These are phyloP conservation scores for Cetoscarus ocellatus DNA, from an alignment of 2,797 vertebrate genomes.

Conservation along the genomic window DNA sequence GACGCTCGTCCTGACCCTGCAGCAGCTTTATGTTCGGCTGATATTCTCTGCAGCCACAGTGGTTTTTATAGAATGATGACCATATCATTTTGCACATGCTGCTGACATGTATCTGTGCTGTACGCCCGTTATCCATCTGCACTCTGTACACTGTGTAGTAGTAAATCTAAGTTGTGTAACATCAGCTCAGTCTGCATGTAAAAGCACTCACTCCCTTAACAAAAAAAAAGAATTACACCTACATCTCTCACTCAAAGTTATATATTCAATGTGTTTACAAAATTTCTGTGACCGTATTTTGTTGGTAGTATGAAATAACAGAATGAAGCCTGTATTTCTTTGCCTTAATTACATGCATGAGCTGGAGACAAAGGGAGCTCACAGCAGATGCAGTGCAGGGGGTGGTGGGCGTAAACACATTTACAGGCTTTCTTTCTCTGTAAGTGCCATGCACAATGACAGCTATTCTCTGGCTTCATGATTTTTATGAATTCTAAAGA, in stretches of 20 bases:
- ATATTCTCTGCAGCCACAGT: slow-evolving; percentile 6
- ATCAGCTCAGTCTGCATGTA: background rate
- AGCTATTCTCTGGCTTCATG: slow-evolving; percentile 36
- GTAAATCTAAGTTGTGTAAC: slow-evolving; percentile 20
- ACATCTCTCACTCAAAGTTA: background rate
- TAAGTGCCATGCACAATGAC: slow-evolving; percentile 46
- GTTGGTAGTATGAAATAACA: background rate
- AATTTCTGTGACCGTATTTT: background rate
- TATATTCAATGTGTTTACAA: background rate
- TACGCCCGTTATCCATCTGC: slow-evolving; percentile 28
- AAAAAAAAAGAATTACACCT: background rate
- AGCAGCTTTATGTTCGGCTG: background rate
- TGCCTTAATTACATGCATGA: slow-evolving; percentile 20
- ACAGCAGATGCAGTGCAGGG: slow-evolving; percentile 32
- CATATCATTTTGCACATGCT: background rate
- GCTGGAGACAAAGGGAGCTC: slow-evolving; percentile 47
- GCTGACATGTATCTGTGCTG: slow-evolving; percentile 8
- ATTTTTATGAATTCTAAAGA: slow-evolving; percentile 39
- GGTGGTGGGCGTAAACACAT: slow-evolving; percentile 27
- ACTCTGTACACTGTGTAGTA: slow-evolving; percentile 1
- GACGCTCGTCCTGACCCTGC: no score
- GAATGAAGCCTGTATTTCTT: background rate
- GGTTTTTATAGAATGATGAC: slow-evolving; percentile 12
- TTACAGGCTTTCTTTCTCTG: slow-evolving; percentile 45
- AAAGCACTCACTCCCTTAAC: background rate